Evolutionary conservation across 2,797 vertebrate species (phyloP), one percentile per base, ranked within the genome.

Genomic region (Hybognathus amarus): DNA sequence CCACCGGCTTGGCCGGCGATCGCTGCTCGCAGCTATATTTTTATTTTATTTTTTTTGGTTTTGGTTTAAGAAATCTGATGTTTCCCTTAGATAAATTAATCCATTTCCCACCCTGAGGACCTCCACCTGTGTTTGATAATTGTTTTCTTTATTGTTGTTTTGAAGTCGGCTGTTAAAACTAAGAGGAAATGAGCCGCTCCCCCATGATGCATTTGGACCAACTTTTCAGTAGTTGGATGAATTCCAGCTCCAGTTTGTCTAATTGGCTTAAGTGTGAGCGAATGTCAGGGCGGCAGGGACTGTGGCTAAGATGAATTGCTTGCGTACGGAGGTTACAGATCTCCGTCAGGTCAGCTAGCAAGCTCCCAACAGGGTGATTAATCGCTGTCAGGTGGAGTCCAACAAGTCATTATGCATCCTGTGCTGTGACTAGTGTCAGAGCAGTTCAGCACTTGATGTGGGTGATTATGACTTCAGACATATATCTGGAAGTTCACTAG

Each of bases 291-390:
- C 81, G 80, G 64, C 50, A 61, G 84, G 78, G 85, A 82, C 79
- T 82, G 79, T 87, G 90, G 91, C 88, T 88, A 92, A 95, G 95
- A 96, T 95, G 93, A 94, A 95, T 95, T 94, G 92, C 92, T 89
- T 90, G 85, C 84, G 86, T 90, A 88, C 75, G 80, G 87, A 91
- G 91, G 93, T 92, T 93, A 88, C 85, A 83, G 90, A 91, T 90
- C 88, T 90, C 88, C 84, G 88, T 89, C 92, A 85, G 88, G 88
- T 86, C 90, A 88, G 91, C 91, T 86, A 13, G 84, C 80, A 88
- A 80, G 90, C 89, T 89, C 90, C 86, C 89, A 88, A 91, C 89
- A 90, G 89, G 88, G 87, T 94, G 93, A 96, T 96, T 94, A 93
- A 94, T 95, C 93, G 92, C 90, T 95, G 95, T 96, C 95, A 92